These are phyloP conservation scores for Uromys caudimaculatus DNA, from an alignment of 2,797 vertebrate species.

Conservation along the genomic window DNA sequence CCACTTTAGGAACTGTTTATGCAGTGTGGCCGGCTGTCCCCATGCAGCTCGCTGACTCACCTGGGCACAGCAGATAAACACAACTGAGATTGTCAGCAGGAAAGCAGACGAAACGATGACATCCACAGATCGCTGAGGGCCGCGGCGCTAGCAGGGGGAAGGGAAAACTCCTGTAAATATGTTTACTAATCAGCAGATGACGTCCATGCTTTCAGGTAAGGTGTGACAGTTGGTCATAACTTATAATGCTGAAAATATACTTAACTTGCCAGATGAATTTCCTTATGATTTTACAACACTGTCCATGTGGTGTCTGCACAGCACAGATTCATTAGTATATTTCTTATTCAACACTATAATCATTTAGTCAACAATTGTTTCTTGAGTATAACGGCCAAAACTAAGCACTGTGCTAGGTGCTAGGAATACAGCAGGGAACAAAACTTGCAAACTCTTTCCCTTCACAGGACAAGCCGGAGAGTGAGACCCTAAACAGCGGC, in stretches of 20 bases:
- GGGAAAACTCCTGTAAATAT: background rate
- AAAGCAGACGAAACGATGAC: conserved; percentile 99
- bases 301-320: background rate
- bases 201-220: conserved; percentile 36
- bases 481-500: background rate
- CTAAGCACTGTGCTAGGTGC: background rate
- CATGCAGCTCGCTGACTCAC: conserved; percentile 85
- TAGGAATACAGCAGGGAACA: conserved; percentile 2
- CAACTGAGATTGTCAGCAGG: conserved; percentile 96
- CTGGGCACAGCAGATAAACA: conserved; percentile 99
- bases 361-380: conserved; percentile 55
- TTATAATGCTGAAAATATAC: conserved; percentile 34
- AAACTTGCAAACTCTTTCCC: background rate
- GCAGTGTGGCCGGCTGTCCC: conserved; percentile 24
- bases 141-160: conserved; percentile 92
- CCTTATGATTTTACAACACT: conserved; percentile 16
- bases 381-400: conserved; percentile 42
- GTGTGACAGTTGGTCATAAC: background rate
- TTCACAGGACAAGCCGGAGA: background rate
- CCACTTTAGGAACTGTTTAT: background rate
- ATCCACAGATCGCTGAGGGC: conserved; percentile 98
- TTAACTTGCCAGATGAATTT: conserved; percentile 18
- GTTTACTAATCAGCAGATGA: conserved; percentile 49
- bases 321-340: background rate
- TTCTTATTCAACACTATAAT: conserved; percentile 52